phyloP scores from a whole-genome alignment of 2,113 vertebrate genomes.

The Pelmatolapia mariae region DNA sequence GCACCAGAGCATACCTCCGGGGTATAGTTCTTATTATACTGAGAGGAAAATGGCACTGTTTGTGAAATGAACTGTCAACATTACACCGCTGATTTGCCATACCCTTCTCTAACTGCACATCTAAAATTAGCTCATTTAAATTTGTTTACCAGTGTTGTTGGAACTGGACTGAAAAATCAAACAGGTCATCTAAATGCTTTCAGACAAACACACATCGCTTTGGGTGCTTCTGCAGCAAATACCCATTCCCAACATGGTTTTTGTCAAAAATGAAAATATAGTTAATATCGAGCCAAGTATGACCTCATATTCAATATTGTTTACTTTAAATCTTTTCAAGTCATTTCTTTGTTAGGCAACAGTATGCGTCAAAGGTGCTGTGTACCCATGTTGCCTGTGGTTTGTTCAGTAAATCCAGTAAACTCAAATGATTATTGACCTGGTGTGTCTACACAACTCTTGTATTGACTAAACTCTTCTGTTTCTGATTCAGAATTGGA shows the following conservation, averaged over 20 bases:
- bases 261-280: neutral
- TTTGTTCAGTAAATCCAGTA: neutral
- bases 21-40: neutral
- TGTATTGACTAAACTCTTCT: neutral
- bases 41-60: neutral
- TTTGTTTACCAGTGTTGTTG: neutral
- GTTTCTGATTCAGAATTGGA: neutral
- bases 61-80: neutral
- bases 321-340: neutral
- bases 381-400: neutral
- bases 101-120: neutral
- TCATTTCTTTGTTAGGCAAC: neutral
- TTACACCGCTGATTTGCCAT: neutral
- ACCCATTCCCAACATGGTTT: neutral
- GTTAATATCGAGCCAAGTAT: neutral
- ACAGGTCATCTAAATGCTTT: neutral
- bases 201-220: neutral
- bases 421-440: conserved; percentile 4
- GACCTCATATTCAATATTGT: neutral
- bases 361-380: neutral
- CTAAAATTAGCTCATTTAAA: neutral
- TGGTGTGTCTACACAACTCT: neutral
- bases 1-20: neutral
- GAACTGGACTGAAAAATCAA: neutral
- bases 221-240: neutral